Conservation (phyloP, 2,797 vertebrate genomes). For the Emydoidea blandingii region DNA sequence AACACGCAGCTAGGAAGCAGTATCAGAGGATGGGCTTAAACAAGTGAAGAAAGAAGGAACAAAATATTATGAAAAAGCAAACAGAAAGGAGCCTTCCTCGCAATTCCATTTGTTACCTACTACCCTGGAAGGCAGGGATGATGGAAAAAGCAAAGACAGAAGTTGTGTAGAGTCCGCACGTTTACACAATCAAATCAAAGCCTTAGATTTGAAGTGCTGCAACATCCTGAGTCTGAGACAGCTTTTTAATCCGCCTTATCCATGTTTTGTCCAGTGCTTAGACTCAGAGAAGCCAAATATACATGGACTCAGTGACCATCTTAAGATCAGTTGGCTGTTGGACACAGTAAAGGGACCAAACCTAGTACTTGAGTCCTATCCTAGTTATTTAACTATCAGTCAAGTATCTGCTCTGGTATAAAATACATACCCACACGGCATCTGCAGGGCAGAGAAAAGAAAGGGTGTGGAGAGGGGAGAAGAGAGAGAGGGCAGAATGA, state of each 20-base stretch:
- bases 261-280: neutral
- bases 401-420: neutral
- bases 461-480: no score
- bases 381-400: neutral
- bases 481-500: fast-evolving
- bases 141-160: neutral
- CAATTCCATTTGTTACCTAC: neutral
- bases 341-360: neutral
- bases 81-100: neutral
- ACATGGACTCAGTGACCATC: fast-evolving
- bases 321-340: neutral
- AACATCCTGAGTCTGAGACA: neutral
- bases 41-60: fast-evolving
- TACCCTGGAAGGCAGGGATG: neutral
- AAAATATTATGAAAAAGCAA: neutral
- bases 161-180: neutral
- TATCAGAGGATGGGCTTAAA: neutral
- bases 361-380: neutral
- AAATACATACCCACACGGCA: neutral
- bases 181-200: neutral
- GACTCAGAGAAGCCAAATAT: neutral
- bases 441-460: neutral
- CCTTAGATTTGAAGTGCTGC: neutral
- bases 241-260: neutral
- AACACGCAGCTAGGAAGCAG: neutral